Conservation (phyloP, 2,888 invertebrate genomes). For the Leptothorax acervorum region DNA sequence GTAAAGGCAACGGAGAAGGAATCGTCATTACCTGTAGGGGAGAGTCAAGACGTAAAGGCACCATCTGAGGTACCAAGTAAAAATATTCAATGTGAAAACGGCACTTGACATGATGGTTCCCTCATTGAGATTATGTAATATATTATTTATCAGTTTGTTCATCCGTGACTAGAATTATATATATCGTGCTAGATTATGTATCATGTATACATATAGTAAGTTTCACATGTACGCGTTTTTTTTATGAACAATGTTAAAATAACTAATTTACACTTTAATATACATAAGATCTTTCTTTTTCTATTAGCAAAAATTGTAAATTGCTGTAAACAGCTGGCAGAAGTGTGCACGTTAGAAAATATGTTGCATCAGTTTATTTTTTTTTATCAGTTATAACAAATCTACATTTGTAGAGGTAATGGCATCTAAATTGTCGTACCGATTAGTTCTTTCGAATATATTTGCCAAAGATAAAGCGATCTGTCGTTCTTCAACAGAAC, state of each 20-base stretch:
- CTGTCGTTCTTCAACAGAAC: slow-evolving; percentile 74
- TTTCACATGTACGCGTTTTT: background rate
- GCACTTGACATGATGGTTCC: background rate
- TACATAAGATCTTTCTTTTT: background rate
- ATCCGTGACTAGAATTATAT: background rate
- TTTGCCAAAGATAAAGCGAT: slow-evolving; percentile 77
- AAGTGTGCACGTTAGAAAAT: background rate
- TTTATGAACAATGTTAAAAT: background rate
- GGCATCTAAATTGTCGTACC: slow-evolving; percentile 70
- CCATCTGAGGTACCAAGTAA: background rate
- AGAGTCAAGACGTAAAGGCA: slow-evolving; percentile 18
- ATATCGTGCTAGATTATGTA: background rate
- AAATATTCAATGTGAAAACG: slow-evolving; percentile 27
- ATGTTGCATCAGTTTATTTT: slow-evolving; percentile 3
- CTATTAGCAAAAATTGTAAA: slow-evolving; percentile 24
- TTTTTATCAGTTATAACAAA: background rate
- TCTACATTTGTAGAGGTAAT: slow-evolving; percentile 26
- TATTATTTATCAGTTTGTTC: slow-evolving; percentile 10
- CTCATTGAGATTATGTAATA: background rate
- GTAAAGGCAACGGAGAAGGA: background rate
- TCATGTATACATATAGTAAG: background rate
- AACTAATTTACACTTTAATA: background rate
- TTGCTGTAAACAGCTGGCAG: slow-evolving; percentile 12
- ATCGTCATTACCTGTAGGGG: background rate
- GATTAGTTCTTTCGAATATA: slow-evolving; percentile 76